A percentile compares a stretch with the other conserved stretches of the same genome.
Evolutionary conservation across 1,140 invertebrate species (phyloP).

Genomic region (Drosophila pandora): DNA sequence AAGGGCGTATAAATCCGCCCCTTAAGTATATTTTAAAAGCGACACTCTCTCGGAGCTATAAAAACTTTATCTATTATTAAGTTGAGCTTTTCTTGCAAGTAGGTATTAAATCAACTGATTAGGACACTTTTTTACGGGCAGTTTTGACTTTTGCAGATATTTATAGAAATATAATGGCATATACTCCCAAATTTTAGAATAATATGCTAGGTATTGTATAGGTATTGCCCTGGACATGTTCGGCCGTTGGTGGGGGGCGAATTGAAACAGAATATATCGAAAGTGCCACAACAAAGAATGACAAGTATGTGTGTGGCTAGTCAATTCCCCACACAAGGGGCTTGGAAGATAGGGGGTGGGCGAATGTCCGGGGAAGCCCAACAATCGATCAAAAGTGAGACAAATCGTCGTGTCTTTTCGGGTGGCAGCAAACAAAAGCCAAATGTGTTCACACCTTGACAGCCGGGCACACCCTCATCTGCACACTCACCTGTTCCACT

Average conservation of each 20-base stretch:
- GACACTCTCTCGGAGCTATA: constrained; percentile 26
- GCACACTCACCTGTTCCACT: constrained; percentile 6
- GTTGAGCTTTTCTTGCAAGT: no score
- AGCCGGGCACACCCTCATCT: constrained; percentile 34
- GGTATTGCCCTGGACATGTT: no score
- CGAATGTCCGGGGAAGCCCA: constrained; percentile 24
- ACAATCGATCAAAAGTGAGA: constrained; percentile 77
- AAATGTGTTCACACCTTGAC: constrained; percentile 73
- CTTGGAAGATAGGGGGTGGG: not conserved
- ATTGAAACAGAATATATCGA: constrained; percentile 15
- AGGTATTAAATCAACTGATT: no score
- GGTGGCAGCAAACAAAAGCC: constrained; percentile 70
- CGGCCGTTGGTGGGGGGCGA: no score
- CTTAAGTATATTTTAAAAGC: constrained; percentile 21
- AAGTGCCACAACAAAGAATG: constrained; percentile 26
- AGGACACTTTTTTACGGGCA: no score
- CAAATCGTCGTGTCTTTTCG: constrained; percentile 62
- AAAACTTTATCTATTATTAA: constrained; percentile 2
- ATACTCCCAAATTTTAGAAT: no score
- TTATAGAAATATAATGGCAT: no score
- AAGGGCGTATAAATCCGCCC: constrained; percentile 15
- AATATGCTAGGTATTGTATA: no score
- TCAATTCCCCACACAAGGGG: not conserved
- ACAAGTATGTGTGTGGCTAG: constrained; percentile 58
- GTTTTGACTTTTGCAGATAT: no score